Evolutionary conservation across 2,888 invertebrate species (phyloP), one percentile per base, ranked within the genome.

Genomic region (Lasioglossum villosulum): DNA sequence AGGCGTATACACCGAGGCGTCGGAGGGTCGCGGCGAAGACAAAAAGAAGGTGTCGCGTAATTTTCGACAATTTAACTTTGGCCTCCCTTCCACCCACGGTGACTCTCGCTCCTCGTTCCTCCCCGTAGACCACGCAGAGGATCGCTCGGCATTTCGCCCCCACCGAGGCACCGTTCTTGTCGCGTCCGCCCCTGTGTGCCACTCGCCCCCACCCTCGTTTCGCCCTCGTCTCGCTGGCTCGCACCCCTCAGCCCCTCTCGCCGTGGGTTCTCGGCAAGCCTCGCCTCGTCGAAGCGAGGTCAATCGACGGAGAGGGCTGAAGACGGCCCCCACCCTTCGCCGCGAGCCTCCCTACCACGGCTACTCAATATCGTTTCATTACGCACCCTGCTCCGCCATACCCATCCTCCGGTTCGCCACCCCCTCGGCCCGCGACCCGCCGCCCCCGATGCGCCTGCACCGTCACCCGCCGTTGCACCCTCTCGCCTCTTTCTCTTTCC

Each of bases 351-450:
- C 90, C 91, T 90, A 86, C 92, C 91, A 88, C 83, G 86, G 88
- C 92, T 91, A 93, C 94, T 94, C 94, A 93, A 94, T 94, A 94
- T 94, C 94, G 94, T 94, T 94, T 95, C 94, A 95, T 95, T 95
- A 95, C 94, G 94, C 94, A 92, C 92, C 92, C 92, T 90, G 90
- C 91, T 91, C 86, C 91, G 82, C 90, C 90, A 84, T 86, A 75
- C 86, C 86, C 76, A 82, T 79, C 86, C 79, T 72, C 78, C 78
- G 27, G 56, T 39, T 73, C 86, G 27, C 63, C 30, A 30, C 84
- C 72, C 84, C 82, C 85, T 56, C 78, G 71, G 48, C 87, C 78
- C 82, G 63, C 48, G 71, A 45, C 84, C 84, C 82, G 75, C 81
- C 80, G 78, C 80, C 87, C 88, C 77, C 86, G 82, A 81, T 79